phyloP scores from a whole-genome alignment of 92 coral and sea anemone species.

The Pocillopora meandrina region DNA sequence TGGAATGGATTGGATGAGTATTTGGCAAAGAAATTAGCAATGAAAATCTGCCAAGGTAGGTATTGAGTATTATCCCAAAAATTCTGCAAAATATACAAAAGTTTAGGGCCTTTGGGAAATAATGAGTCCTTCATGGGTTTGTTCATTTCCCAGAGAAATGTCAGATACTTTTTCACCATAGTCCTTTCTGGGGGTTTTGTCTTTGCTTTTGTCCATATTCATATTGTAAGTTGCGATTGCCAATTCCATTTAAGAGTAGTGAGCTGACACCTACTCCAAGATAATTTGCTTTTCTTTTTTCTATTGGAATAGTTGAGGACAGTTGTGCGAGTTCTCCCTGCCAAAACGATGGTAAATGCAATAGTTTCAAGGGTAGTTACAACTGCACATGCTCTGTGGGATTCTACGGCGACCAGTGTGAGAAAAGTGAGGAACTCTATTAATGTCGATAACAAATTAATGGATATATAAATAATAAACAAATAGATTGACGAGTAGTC shows the following conservation, averaged over 20 bases:
- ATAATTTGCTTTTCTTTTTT: background rate
- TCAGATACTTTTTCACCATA: too few species aligned
- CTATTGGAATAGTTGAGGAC: constrained; percentile 11
- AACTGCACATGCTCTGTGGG: constrained; percentile 28
- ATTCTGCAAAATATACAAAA: too few species aligned
- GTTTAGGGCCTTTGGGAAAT: too few species aligned
- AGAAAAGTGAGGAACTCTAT: constrained; percentile 39
- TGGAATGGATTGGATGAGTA: constrained; percentile 1
- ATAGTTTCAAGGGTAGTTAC: constrained; percentile 1
- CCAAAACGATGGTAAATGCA: constrained; percentile 24
- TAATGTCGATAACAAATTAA: too few species aligned
- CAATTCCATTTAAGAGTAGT: too few species aligned
- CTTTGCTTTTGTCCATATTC: too few species aligned
- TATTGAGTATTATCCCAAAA: too few species aligned
- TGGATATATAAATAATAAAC: too few species aligned
- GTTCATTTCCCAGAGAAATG: too few species aligned
- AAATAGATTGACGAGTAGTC: too few species aligned
- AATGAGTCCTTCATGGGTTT: background rate
- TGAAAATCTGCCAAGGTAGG: constrained; percentile 16
- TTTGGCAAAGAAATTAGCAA: constrained; percentile 4
- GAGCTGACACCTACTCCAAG: background rate
- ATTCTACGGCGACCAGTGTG: constrained; percentile 34
- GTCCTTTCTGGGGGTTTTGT: too few species aligned
- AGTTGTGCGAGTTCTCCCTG: constrained; percentile 36
- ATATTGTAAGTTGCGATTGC: too few species aligned